Conservation (phyloP, 2,888 invertebrate genomes). For the Troglohyphantes excavatus region DNA sequence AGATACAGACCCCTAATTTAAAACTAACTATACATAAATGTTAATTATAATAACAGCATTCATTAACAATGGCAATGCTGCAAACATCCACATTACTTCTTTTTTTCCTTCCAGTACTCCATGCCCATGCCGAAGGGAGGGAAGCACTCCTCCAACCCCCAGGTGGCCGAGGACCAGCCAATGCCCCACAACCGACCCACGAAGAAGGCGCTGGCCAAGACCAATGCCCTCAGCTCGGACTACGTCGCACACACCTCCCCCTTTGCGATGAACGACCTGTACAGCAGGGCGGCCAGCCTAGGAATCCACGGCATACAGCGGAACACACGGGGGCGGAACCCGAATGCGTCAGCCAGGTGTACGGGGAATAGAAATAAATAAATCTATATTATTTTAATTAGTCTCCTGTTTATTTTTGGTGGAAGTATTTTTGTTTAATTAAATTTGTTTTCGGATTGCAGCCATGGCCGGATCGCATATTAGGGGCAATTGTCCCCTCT, state of each 20-base stretch:
- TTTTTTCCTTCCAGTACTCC: conserved; percentile 83
- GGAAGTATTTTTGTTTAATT: too few relatives aligned
- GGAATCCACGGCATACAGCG: conserved; percentile 85
- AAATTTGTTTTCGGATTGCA: too few relatives aligned
- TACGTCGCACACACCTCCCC: conserved; percentile 93
- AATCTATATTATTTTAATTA: not conserved
- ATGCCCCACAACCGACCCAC: conserved; percentile 91
- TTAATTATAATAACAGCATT: too few relatives aligned
- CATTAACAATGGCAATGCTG: too few relatives aligned
- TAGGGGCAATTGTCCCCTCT: too few relatives aligned
- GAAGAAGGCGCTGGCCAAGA: conserved; percentile 88
- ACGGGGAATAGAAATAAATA: conserved; percentile 82
- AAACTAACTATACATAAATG: too few relatives aligned
- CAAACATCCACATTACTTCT: too few relatives aligned
- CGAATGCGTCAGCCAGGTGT: conserved; percentile 85
- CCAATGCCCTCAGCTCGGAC: conserved; percentile 92
- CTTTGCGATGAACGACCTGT: conserved; percentile 93
- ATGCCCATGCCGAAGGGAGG: conserved; percentile 94
- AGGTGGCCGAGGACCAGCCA: conserved; percentile 92
- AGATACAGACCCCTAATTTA: too few relatives aligned
- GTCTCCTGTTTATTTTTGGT: too few relatives aligned
- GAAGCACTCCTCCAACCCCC: conserved; percentile 95
- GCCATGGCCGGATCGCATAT: too few relatives aligned
- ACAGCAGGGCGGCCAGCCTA: conserved; percentile 92
- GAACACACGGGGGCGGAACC: conserved; percentile 86